phyloP scores from a whole-genome alignment of 2,888 invertebrate genomes.

The Myopa tessellatipennis region DNA sequence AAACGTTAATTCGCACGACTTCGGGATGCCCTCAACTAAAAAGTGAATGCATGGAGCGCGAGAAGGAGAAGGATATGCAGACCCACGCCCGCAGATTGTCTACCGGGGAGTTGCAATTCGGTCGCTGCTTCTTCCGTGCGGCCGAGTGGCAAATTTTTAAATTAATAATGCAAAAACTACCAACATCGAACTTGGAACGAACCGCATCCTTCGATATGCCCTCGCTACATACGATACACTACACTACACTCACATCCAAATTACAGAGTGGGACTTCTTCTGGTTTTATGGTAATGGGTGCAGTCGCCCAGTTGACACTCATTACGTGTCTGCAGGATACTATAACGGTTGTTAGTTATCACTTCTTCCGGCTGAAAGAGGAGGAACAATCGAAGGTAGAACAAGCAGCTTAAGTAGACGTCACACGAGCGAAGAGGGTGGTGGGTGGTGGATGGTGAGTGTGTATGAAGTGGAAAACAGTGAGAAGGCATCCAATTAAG shows the following conservation, averaged over 20 bases:
- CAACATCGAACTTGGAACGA: neutral
- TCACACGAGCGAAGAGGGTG: neutral
- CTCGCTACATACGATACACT: neutral
- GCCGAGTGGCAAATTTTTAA: neutral
- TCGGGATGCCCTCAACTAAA: conserved; percentile 11
- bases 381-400: neutral
- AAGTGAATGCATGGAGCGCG: conserved; percentile 42
- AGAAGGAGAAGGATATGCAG: conserved; percentile 30
- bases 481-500: conserved; percentile 43
- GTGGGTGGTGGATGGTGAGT: neutral
- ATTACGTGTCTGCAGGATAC: conserved; percentile 43
- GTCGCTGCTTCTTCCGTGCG: neutral
- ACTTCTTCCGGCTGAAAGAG: conserved; percentile 31
- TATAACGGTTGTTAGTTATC: conserved; percentile 45
- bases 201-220: neutral
- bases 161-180: conserved; percentile 21
- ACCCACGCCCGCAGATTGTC: conserved; percentile 25
- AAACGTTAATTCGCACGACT: conserved; percentile 23
- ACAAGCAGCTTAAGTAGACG: neutral
- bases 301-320: conserved; percentile 36
- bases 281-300: neutral
- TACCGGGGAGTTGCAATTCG: neutral
- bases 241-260: neutral
- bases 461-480: conserved; percentile 19
- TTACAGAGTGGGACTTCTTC: neutral